Conservation (phyloP, 2,113 vertebrate species). For the Promerops cafer region DNA sequence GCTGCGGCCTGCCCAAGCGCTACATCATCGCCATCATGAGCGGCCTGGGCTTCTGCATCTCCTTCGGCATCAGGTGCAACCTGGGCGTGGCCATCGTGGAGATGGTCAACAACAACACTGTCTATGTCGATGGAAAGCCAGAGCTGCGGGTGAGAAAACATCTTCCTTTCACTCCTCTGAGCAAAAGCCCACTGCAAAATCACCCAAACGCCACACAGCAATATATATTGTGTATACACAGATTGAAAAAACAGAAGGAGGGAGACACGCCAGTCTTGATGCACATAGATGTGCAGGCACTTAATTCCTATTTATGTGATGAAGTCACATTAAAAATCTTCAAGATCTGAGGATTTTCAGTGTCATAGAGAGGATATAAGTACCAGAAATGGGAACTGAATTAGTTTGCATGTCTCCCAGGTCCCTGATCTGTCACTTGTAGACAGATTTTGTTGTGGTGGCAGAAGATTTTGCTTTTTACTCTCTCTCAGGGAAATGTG, state of each 20-base stretch:
- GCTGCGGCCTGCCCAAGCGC: slow-evolving; percentile 90
- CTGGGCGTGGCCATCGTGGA: slow-evolving; percentile 96
- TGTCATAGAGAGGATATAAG: not conserved
- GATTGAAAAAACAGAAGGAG: not conserved
- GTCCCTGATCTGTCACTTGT: not conserved
- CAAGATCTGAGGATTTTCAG: not conserved
- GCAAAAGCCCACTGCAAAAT: not conserved
- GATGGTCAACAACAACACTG: slow-evolving; percentile 97
- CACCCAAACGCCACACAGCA: accelerated
- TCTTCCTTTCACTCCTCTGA: not conserved
- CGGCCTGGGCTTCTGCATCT: slow-evolving; percentile 97
- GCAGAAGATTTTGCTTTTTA: not conserved
- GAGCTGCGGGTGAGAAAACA: slow-evolving; percentile 80
- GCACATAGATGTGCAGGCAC: too few relatives aligned
- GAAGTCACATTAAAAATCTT: not conserved
- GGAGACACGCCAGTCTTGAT: accelerated
- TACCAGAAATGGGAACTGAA: not conserved
- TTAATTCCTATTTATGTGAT: not conserved
- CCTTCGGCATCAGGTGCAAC: slow-evolving; percentile 96
- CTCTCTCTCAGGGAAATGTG: accelerated
- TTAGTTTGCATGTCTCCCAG: not conserved
- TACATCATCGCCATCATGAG: slow-evolving; percentile 97
- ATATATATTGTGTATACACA: accelerated
- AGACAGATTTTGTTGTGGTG: not conserved
- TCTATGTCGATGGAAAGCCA: slow-evolving; percentile 88